These are phyloP conservation scores for Thryonomys swinderianus DNA, from an alignment of 2,113 vertebrate genomes.

Conservation along the genomic window DNA sequence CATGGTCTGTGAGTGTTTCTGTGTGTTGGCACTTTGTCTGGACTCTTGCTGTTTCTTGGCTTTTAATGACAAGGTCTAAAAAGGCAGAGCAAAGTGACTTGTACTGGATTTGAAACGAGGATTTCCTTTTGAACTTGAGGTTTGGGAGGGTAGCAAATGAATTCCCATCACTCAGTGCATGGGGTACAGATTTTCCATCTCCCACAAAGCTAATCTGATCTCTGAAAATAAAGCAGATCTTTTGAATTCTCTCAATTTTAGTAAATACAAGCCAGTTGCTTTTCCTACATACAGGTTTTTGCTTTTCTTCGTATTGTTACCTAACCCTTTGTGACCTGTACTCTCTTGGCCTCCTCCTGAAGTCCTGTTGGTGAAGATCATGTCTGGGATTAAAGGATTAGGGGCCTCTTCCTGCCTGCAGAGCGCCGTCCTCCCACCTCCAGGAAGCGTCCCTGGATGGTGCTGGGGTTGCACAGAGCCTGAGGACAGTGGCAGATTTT, in stretches of 20 bases:
- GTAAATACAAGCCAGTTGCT: not conserved
- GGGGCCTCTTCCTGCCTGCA: not conserved
- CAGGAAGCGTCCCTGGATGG: not conserved
- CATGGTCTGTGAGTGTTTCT: not conserved
- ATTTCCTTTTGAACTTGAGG: not conserved
- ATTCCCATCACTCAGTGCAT: not conserved
- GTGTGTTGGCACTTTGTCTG: conserved; percentile 1
- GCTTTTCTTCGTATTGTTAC: not conserved
- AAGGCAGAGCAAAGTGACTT: not conserved
- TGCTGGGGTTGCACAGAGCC: not conserved
- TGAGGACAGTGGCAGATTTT: not conserved
- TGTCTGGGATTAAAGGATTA: conserved; percentile 62
- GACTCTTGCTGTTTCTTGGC: not conserved
- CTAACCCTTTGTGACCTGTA: not conserved
- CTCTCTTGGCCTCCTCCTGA: not conserved
- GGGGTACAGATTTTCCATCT: not conserved
- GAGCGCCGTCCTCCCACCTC: not conserved
- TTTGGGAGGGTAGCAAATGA: not conserved
- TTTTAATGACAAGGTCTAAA: not conserved
- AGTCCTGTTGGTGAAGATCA: not conserved
- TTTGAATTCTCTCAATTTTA: not conserved
- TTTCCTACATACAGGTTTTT: not conserved
- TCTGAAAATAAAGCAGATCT: conserved; percentile 10
- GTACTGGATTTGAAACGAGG: not conserved
- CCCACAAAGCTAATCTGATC: not conserved